Evolutionary conservation across 2,797 vertebrate species (phyloP).

Genomic region (Clarias pachynema): DNA sequence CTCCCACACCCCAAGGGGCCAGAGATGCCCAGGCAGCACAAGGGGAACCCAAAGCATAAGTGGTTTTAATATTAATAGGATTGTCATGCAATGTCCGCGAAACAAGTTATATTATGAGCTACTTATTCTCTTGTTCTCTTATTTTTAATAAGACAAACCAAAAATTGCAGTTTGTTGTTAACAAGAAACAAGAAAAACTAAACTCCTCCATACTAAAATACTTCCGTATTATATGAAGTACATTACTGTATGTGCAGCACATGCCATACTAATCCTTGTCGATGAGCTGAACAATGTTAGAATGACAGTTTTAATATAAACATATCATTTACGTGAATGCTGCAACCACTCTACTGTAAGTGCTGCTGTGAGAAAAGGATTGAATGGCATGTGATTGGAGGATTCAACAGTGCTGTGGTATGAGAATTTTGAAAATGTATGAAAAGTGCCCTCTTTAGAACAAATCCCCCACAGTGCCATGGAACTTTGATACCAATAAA

Average conservation of each 20-base stretch:
- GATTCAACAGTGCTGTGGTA: background rate
- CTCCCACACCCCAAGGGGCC: too few relatives aligned
- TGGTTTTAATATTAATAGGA: too few relatives aligned
- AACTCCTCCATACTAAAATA: background rate
- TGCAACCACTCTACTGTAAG: background rate
- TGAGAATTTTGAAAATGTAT: background rate
- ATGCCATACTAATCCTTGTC: background rate
- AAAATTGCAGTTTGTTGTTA: background rate
- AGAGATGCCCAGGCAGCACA: too few relatives aligned
- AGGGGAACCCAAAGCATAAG: too few relatives aligned
- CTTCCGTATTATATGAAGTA: background rate
- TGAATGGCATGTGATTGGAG: background rate
- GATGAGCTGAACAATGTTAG: background rate
- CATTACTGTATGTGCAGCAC: background rate
- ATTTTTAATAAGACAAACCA: background rate
- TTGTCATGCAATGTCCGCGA: background rate
- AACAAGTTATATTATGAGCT: background rate
- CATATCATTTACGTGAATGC: background rate
- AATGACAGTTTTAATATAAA: background rate
- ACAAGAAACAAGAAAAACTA: background rate
- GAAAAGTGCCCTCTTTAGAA: background rate
- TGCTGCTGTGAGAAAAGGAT: background rate
- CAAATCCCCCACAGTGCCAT: constrained; percentile 60
- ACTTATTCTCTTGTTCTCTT: background rate
- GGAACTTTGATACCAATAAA: constrained; percentile 59